Conservation (phyloP, 2,888 invertebrate genomes). For the Himalopsyche kuldschensis region DNA sequence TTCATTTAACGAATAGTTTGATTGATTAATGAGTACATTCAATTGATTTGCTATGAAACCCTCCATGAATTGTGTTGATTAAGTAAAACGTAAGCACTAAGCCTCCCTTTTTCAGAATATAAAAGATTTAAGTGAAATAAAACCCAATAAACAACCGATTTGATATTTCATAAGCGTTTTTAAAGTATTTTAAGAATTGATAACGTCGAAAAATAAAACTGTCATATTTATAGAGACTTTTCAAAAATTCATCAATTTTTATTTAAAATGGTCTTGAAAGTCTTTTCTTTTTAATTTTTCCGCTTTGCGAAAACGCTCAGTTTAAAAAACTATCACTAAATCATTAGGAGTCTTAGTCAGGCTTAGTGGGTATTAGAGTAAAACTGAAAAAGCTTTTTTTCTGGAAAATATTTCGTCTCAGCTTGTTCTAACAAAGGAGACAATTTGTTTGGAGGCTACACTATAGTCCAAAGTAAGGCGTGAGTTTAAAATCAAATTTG, state of each 20-base stretch:
- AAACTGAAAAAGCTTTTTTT: neutral
- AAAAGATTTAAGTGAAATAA: too few relatives aligned
- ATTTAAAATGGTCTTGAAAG: neutral
- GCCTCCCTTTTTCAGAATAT: too few relatives aligned
- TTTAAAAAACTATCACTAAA: neutral
- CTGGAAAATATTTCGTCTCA: neutral
- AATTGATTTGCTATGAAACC: too few relatives aligned
- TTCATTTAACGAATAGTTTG: too few relatives aligned
- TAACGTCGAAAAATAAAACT: neutral
- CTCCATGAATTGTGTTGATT: too few relatives aligned
- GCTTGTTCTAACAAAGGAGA: neutral
- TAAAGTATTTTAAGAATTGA: too few relatives aligned
- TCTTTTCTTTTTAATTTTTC: neutral
- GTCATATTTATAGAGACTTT: neutral
- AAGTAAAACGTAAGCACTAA: too few relatives aligned
- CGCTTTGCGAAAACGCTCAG: neutral
- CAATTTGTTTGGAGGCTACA: neutral
- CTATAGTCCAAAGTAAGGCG: neutral
- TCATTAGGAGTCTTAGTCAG: neutral
- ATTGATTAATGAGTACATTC: too few relatives aligned
- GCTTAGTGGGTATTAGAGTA: neutral
- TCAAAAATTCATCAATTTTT: neutral
- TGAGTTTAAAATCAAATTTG: neutral
- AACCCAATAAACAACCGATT: too few relatives aligned
- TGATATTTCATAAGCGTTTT: too few relatives aligned